phyloP scores from a whole-genome alignment of 2,797 vertebrate genomes.

The Zenarchopterus dispar region DNA sequence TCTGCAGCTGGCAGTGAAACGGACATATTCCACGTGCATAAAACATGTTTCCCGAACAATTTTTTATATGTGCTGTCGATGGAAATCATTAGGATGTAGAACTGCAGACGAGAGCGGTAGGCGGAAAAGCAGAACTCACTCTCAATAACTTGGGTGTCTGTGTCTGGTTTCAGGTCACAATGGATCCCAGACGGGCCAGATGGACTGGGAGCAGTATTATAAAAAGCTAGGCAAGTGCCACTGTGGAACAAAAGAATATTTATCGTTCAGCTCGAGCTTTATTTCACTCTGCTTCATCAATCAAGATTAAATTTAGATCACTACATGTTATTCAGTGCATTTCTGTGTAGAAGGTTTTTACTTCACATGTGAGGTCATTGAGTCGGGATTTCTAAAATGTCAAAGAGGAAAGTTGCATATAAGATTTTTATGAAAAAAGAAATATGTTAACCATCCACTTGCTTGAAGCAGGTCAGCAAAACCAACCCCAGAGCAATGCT shows the following conservation, averaged over 20 bases:
- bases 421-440: background rate
- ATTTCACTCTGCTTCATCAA: slow-evolving; percentile 9
- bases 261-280: background rate
- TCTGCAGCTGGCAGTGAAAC: slow-evolving; percentile 5
- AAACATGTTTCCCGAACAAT: slow-evolving; percentile 40
- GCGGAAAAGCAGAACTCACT: slow-evolving; percentile 18
- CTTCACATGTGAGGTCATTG: background rate
- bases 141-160: slow-evolving; percentile 61
- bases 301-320: background rate
- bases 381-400: background rate
- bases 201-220: slow-evolving; percentile 83
- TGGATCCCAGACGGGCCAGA: slow-evolving; percentile 81
- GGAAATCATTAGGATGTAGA: slow-evolving; percentile 48
- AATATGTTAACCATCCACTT: background rate
- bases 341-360: no score
- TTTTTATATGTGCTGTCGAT: slow-evolving; percentile 40
- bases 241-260: slow-evolving; percentile 35
- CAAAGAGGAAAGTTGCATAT: background rate
- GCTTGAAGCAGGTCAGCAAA: slow-evolving; percentile 92
- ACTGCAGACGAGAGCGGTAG: slow-evolving; percentile 34
- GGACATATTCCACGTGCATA: slow-evolving; percentile 18
- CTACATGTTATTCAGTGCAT: background rate
- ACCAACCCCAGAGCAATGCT: slow-evolving; percentile 91
- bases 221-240: slow-evolving; percentile 79
- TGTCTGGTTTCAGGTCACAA: slow-evolving; percentile 82